A percentile compares a stretch with the other conserved stretches of the same genome.
Conservation (phyloP, 2,113 vertebrate species). For the Colossoma macropomum region DNA sequence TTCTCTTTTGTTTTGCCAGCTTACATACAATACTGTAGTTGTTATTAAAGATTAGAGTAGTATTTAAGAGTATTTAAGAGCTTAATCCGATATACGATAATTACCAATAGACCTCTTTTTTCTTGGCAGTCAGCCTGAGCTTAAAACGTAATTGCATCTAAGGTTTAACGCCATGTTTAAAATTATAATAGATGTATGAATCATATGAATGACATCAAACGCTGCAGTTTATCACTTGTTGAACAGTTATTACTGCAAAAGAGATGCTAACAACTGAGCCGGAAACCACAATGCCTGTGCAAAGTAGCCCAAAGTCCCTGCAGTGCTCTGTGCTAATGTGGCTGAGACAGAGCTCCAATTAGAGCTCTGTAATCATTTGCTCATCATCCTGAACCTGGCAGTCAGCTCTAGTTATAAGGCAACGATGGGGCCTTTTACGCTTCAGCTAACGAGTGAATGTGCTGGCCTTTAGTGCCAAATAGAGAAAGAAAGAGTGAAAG, state of each 20-base stretch:
- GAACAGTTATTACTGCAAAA: background rate
- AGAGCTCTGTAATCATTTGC: constrained; percentile 28
- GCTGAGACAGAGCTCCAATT: background rate
- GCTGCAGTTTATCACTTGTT: background rate
- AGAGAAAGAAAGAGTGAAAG: background rate
- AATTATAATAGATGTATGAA: background rate
- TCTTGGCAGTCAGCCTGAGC: background rate
- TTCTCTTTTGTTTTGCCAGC: no score
- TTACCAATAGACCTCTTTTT: background rate
- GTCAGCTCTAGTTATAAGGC: background rate
- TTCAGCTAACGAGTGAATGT: background rate
- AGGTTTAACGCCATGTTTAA: background rate
- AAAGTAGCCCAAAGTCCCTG: constrained; percentile 1
- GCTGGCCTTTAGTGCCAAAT: background rate
- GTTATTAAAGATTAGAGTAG: background rate
- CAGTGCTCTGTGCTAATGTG: background rate
- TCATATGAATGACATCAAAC: background rate
- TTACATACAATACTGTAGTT: no score
- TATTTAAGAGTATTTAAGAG: background rate
- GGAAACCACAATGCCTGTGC: background rate
- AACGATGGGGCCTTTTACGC: background rate
- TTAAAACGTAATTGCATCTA: background rate
- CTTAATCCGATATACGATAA: background rate
- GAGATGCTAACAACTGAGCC: background rate
- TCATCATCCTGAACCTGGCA: constrained; percentile 21